Evolutionary conservation across 1,140 invertebrate genomes (phyloP), one percentile per base, ranked within the genome.

Genomic region (Tigriopus japonicus): DNA sequence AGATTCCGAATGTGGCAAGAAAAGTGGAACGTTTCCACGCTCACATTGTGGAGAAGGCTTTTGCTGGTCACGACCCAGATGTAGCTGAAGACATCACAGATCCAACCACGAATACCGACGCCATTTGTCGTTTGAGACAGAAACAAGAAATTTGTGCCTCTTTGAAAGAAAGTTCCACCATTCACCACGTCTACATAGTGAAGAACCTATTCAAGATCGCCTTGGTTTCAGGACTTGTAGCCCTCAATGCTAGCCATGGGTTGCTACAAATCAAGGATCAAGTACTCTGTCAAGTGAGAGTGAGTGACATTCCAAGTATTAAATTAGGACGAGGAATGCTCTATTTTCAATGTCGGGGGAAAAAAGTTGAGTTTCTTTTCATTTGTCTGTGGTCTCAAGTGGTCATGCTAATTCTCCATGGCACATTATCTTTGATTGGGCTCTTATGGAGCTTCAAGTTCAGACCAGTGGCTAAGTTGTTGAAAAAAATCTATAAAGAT

Each of bases 191-290:
- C 15, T 60, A 60, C 28, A 35, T 60, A 3, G 28, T 6, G 15
- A 60, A 60, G 43, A 60, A 60, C 52, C n/a, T 60, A 7, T 12
- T 60, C 17, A 45, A 60, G 24, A 56, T 60, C 9, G 42, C 14
- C 28, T 24, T 55, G 53, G 53, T 24, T 3, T 2, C 24, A 9
- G 15, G n/a, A 3, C 24, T 19, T 24, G 15, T 55, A 13, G n/a
- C 53, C 13, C 21, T 55, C 28, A 55, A 55, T 24, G n/a, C 24
- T 24, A 55, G 23, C 13, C 24, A 55, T 24, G 28, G n/a, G 6
- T 24, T 55, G 9, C 15, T 15, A 3, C 15, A 23, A 3, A 51
- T 19, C 56, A n/a, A 59, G 6, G 56, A n/a, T 42, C 24, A 21
- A 6, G 52, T n/a, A 2, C 17, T 19, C 5, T 54, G 52, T 14